phyloP scores from a whole-genome alignment of 2,113 vertebrate species.

The Pheucticus melanocephalus region DNA sequence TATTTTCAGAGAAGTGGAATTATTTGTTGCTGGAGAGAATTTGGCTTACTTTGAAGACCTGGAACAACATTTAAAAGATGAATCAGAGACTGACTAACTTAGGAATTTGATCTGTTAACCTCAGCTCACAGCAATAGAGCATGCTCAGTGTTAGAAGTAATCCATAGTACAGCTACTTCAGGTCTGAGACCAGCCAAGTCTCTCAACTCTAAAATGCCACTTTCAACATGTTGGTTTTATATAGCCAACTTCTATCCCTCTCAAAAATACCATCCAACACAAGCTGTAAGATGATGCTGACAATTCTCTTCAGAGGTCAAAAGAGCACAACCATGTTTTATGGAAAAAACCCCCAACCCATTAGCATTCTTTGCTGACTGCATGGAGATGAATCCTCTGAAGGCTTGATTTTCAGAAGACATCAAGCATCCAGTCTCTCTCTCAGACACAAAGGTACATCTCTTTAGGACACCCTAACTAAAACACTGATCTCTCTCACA shows the following conservation, averaged over 20 bases:
- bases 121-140: neutral
- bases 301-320: neutral
- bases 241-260: neutral
- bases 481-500: neutral
- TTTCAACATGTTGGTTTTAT: neutral
- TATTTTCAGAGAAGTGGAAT: neutral
- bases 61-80: constrained; percentile 16
- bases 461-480: neutral
- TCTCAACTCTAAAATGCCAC: neutral
- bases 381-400: neutral
- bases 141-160: neutral
- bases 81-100: neutral
- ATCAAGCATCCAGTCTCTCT: neutral
- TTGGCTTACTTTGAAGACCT: constrained; percentile 9
- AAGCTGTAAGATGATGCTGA: neutral
- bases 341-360: neutral
- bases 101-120: constrained; percentile 7
- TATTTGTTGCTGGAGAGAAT: constrained; percentile 21
- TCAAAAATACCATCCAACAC: neutral
- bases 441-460: neutral
- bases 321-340: neutral
- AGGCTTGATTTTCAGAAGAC: neutral
- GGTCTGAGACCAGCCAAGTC: neutral
- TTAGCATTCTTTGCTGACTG: neutral
- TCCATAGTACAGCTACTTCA: neutral